phyloP scores from a whole-genome alignment of 2,113 vertebrate species.

The Hippopotamus amphibius region DNA sequence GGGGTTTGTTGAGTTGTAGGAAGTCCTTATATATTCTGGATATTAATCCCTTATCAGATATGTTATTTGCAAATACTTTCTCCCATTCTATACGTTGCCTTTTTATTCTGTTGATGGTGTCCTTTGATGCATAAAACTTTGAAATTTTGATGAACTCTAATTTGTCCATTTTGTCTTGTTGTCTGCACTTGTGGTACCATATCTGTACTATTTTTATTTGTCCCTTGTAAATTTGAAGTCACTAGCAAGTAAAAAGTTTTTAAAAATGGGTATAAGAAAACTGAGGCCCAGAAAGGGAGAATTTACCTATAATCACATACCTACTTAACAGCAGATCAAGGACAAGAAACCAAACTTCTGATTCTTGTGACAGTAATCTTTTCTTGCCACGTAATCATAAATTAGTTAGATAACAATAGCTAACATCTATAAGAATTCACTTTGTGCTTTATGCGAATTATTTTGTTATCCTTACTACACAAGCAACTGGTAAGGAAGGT shows the following conservation, averaged over 20 bases:
- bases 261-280: neutral
- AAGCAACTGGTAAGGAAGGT: neutral
- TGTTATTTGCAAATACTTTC: neutral
- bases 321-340: neutral
- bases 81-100: neutral
- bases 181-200: neutral
- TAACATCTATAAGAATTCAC: neutral
- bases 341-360: neutral
- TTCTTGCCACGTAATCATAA: neutral
- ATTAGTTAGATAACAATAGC: neutral
- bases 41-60: neutral
- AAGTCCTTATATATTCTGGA: neutral
- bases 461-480: neutral
- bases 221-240: slow-evolving; percentile 11
- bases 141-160: neutral
- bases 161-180: neutral
- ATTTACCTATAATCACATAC: neutral
- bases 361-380: neutral
- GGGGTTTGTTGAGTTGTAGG: neutral
- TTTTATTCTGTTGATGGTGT: neutral
- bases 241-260: slow-evolving; percentile 6
- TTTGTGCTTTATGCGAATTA: neutral
- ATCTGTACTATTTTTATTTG: neutral
- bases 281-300: neutral
- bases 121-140: neutral